phyloP scores from a whole-genome alignment of 2,888 invertebrate genomes.

The Amphipoea lucens region DNA sequence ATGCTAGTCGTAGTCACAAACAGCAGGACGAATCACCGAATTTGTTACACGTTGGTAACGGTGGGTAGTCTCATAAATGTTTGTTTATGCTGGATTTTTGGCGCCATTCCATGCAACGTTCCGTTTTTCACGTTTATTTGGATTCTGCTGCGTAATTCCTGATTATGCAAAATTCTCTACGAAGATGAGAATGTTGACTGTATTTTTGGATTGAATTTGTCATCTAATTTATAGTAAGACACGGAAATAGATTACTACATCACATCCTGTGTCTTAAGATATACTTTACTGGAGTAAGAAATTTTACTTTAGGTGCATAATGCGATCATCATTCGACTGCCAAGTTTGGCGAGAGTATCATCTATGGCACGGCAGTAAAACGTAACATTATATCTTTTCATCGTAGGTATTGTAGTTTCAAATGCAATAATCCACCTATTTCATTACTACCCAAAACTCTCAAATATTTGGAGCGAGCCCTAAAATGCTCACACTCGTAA shows the following conservation, averaged over 20 bases:
- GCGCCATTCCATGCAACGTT: conserved; percentile 55
- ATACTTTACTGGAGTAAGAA: background rate
- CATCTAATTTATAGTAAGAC: conserved; percentile 8
- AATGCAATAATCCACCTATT: background rate
- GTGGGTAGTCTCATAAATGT: conserved; percentile 48
- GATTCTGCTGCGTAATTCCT: conserved; percentile 54
- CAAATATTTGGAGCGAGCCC: conserved; percentile 16
- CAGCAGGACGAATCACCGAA: conserved; percentile 33
- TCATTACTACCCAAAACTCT: conserved; percentile 3
- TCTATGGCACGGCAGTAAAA: background rate
- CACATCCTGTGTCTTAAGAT: conserved; percentile 5
- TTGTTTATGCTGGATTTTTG: conserved; percentile 59
- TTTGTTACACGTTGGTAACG: conserved; percentile 32
- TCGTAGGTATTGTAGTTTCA: background rate
- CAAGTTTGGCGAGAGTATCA: background rate
- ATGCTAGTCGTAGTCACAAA: background rate
- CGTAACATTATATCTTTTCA: background rate
- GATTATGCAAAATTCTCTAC: conserved; percentile 52
- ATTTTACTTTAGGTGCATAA: background rate
- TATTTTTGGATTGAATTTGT: conserved; percentile 41
- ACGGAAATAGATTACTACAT: conserved; percentile 15
- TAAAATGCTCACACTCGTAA: conserved; percentile 16
- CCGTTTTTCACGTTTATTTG: conserved; percentile 59
- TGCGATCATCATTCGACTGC: background rate
- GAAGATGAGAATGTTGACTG: conserved; percentile 19